phyloP scores from a whole-genome alignment of 2,797 vertebrate genomes.

The Periparus ater region DNA sequence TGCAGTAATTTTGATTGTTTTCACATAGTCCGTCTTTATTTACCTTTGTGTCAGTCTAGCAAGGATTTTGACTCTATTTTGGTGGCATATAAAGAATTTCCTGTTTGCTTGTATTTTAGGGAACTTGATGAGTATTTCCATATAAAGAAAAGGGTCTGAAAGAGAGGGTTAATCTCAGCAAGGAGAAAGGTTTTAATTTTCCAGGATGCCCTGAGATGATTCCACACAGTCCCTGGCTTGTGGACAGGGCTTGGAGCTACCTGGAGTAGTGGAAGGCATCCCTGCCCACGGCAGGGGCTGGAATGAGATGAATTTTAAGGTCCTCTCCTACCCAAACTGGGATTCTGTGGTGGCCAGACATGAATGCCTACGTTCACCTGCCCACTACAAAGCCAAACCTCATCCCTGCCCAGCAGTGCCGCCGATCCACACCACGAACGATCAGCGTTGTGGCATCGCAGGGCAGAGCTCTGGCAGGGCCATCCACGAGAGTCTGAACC shows the following conservation, averaged over 20 bases:
- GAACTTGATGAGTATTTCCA: neutral
- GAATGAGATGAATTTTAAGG: neutral
- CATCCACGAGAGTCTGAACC: neutral
- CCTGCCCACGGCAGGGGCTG: neutral
- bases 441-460: accelerated
- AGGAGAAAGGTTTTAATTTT: neutral
- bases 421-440: accelerated
- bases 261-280: too few species aligned
- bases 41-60: neutral
- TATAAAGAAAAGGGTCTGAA: neutral
- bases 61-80: conserved; percentile 4
- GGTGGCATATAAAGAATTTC: neutral
- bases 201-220: neutral
- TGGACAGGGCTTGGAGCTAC: neutral
- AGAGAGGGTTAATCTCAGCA: neutral
- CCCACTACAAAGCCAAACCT: neutral
- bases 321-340: neutral
- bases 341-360: neutral
- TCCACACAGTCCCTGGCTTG: too few species aligned
- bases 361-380: neutral
- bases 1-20: neutral
- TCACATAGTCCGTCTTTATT: neutral
- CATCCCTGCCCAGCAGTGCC: neutral
- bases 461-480: neutral
- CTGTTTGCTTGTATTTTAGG: neutral